phyloP scores from a whole-genome alignment of 1,140 invertebrate genomes.

The Tetraneura akinire region DNA sequence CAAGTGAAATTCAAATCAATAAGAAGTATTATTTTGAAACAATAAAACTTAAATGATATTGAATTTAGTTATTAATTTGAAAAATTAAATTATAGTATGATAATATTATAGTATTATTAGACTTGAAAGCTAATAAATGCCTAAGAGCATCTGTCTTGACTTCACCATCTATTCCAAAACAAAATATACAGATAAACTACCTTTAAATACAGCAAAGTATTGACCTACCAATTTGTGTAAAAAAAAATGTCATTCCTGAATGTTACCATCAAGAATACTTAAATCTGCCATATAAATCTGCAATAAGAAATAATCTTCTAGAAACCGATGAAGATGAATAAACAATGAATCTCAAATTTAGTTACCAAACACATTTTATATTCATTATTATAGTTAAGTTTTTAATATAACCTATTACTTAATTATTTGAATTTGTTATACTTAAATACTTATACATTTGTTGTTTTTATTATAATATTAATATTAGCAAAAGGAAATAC shows the following conservation, averaged over 20 bases:
- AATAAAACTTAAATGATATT: not conserved
- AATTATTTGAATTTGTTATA: slow-evolving; percentile 22
- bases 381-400: not conserved
- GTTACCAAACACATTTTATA: slow-evolving; percentile 11
- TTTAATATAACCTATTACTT: slow-evolving; percentile 23
- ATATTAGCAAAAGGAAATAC: slow-evolving; percentile 24
- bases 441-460: not conserved
- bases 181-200: slow-evolving; percentile 10
- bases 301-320: slow-evolving; percentile 9
- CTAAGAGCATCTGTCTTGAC: slow-evolving; percentile 18
- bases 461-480: slow-evolving; percentile 35
- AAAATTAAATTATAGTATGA: not conserved
- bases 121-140: not conserved
- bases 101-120: too few relatives aligned
- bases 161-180: slow-evolving; percentile 10
- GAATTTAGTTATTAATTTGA: slow-evolving; percentile 24
- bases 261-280: slow-evolving; percentile 18
- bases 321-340: slow-evolving; percentile 23
- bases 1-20: slow-evolving; percentile 15
- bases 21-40: slow-evolving; percentile 17
- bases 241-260: slow-evolving; percentile 16
- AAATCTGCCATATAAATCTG: too few relatives aligned
- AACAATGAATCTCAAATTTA: not conserved
- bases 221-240: not conserved
- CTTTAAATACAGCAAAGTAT: slow-evolving; percentile 4